Conservation (phyloP, 1,140 invertebrate species). For the Phocides pigmalion region DNA sequence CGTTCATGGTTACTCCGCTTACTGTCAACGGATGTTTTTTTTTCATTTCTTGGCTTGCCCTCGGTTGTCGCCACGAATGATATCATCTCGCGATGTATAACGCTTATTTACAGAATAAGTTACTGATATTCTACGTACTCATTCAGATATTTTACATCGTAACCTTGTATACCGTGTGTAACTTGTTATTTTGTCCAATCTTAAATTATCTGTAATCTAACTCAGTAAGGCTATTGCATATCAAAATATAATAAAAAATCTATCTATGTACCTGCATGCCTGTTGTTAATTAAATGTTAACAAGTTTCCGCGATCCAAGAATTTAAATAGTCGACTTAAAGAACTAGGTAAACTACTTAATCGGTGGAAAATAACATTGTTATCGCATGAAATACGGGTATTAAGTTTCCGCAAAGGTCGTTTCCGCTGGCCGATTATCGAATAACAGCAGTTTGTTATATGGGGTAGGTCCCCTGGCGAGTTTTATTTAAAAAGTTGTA, state of each 20-base stretch:
- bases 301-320: background rate
- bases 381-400: background rate
- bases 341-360: background rate
- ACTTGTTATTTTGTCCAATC: background rate
- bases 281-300: conserved; percentile 7
- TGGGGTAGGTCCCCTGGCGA: background rate
- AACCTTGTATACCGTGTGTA: background rate
- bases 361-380: background rate
- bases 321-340: background rate
- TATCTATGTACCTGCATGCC: background rate
- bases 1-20: conserved; percentile 50
- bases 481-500: conserved; percentile 14
- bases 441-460: background rate
- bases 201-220: background rate
- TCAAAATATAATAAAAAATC: no score
- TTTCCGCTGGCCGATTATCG: conserved; percentile 1
- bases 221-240: no score
- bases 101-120: conserved; percentile 23
- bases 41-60: conserved; percentile 46
- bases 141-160: background rate
- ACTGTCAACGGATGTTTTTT: conserved; percentile 35
- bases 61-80: conserved; percentile 52
- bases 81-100: conserved; percentile 49
- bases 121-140: conserved; percentile 25
- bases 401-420: conserved; percentile 6